phyloP scores from a whole-genome alignment of 2,888 invertebrate genomes.

The Microctonus aethiopoides region DNA sequence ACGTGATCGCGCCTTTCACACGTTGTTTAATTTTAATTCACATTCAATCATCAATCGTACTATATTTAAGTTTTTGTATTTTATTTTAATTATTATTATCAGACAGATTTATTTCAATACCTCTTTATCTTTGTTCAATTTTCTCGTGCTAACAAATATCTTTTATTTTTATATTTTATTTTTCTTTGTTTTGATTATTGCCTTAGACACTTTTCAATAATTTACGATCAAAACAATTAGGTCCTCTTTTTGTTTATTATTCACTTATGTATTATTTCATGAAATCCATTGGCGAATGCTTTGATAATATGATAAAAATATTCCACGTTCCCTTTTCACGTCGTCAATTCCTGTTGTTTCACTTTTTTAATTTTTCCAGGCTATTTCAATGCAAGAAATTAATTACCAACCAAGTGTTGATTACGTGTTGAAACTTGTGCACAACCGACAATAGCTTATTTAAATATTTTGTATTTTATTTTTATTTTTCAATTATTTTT shows the following conservation, averaged over 20 bases:
- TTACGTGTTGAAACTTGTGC: not conserved
- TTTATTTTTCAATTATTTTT: not conserved
- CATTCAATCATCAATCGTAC: conserved; percentile 15
- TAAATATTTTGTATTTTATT: not conserved
- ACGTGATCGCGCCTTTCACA: conserved; percentile 7
- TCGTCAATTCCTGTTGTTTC: not conserved
- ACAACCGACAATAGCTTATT: not conserved
- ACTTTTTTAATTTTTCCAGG: not conserved
- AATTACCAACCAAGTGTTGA: not conserved
- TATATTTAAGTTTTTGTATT: not conserved
- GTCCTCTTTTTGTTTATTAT: not conserved
- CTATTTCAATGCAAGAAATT: not conserved
- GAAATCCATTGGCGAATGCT: too few species aligned
- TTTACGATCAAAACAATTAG: not conserved
- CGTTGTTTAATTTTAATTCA: not conserved
- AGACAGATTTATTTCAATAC: not conserved
- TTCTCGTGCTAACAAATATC: not conserved
- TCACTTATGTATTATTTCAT: not conserved
- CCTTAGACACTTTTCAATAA: not conserved
- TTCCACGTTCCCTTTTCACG: not conserved
- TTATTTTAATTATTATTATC: not conserved
- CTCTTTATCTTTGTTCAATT: conserved; percentile 1
- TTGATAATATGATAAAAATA: not conserved
- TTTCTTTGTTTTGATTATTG: not conserved
- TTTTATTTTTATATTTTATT: too few species aligned